Conservation (phyloP, 1,140 invertebrate species). For the Drosophila saltans region DNA sequence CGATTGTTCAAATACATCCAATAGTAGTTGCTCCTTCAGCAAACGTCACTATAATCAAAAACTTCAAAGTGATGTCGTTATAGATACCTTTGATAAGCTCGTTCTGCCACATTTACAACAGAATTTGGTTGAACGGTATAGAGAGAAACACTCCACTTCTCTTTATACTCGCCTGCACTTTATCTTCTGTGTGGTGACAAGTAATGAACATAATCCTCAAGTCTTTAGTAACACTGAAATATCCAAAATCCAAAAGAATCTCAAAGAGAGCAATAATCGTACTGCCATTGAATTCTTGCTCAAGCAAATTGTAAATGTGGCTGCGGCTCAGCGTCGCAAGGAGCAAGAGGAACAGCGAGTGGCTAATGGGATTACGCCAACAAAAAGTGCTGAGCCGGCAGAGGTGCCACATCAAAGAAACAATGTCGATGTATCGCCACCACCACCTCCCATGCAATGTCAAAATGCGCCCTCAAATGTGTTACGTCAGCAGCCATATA, state of each 20-base stretch:
- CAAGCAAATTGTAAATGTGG: slow-evolving; percentile 67
- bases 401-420: slow-evolving; percentile 1
- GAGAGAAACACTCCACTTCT: slow-evolving; percentile 41
- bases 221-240: slow-evolving; percentile 65
- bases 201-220: slow-evolving; percentile 57
- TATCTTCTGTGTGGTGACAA: slow-evolving; percentile 73
- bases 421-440: slow-evolving; percentile 7
- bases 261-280: slow-evolving; percentile 57
- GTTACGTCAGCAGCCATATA: slow-evolving; percentile 1
- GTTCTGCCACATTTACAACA: slow-evolving; percentile 63
- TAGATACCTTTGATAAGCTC: slow-evolving; percentile 73
- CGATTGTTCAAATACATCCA: slow-evolving; percentile 35
- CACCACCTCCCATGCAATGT: slow-evolving; percentile 12
- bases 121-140: slow-evolving; percentile 48
- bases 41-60: slow-evolving; percentile 45
- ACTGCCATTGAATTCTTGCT: slow-evolving; percentile 63
- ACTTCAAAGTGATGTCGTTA: slow-evolving; percentile 52
- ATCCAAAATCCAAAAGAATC: slow-evolving; percentile 69
- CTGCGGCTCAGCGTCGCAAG: slow-evolving; percentile 17
- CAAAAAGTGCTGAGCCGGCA: slow-evolving; percentile 12
- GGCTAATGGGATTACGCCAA: slow-evolving; percentile 32
- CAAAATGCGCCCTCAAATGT: slow-evolving; percentile 25
- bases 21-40: slow-evolving; percentile 32
- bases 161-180: slow-evolving; percentile 57
- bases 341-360: slow-evolving; percentile 30